Percentiles rank a stretch among this genome's conserved stretches.
Evolutionary conservation across 1,140 invertebrate genomes (phyloP).

Genomic region (Drosophila sp.): DNA sequence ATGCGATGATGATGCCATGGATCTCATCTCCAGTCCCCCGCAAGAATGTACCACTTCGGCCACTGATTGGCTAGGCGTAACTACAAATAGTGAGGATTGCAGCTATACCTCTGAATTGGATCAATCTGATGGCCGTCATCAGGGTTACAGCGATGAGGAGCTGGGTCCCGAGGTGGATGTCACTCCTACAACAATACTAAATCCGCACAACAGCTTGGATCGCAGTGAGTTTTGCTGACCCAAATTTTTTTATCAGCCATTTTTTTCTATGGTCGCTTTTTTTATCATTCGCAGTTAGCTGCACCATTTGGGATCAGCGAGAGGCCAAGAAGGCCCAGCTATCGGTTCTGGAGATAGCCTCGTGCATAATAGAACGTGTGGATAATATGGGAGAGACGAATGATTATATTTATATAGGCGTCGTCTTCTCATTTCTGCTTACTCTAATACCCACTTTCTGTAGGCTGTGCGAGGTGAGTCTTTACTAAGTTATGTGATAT

Average conservation of each 20-base stretch:
- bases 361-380: slow-evolving; percentile 94
- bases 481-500: background rate
- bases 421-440: slow-evolving; percentile 85
- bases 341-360: slow-evolving; percentile 96
- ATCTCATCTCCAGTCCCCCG: slow-evolving; percentile 82
- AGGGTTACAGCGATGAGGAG: slow-evolving; percentile 76
- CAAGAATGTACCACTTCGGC: slow-evolving; percentile 86
- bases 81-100: slow-evolving; percentile 93
- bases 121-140: slow-evolving; percentile 84
- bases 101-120: slow-evolving; percentile 91
- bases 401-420: slow-evolving; percentile 91
- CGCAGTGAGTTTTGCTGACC: slow-evolving; percentile 85
- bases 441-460: slow-evolving; percentile 85
- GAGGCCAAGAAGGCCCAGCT: slow-evolving; percentile 96
- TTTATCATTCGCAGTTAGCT: slow-evolving; percentile 88
- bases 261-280: background rate
- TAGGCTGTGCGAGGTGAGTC: slow-evolving; percentile 84
- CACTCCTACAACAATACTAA: slow-evolving; percentile 89
- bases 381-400: slow-evolving; percentile 92
- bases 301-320: slow-evolving; percentile 95
- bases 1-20: slow-evolving; percentile 84
- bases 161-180: slow-evolving; percentile 88
- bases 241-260: background rate
- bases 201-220: slow-evolving; percentile 88
- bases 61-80: slow-evolving; percentile 92